These are phyloP conservation scores for Cancer borealis DNA, from an alignment of 2,888 invertebrate genomes.

Conservation along the genomic window DNA sequence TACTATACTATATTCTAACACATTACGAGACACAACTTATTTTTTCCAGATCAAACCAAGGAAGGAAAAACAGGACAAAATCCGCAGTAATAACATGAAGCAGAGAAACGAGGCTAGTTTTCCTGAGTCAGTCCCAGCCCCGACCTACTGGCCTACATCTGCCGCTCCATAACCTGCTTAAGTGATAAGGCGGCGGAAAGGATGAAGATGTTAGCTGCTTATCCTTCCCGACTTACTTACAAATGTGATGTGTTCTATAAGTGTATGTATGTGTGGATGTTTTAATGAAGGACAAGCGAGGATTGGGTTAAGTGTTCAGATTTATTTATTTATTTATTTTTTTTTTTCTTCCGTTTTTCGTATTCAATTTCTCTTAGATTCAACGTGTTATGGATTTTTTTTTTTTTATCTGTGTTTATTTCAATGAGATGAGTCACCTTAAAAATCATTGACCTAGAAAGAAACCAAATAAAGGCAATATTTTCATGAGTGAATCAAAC, in stretches of 20 bases:
- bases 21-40: not conserved
- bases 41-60: not conserved
- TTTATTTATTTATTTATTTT: too few relatives aligned
- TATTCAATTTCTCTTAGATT: too few relatives aligned
- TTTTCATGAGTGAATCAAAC: too few relatives aligned
- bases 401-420: too few relatives aligned
- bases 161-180: not conserved
- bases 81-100: not conserved
- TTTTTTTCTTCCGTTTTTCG: too few relatives aligned
- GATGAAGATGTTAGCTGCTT: not conserved
- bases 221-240: not conserved
- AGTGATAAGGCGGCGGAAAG: conserved; percentile 18
- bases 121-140: not conserved
- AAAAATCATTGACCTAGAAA: too few relatives aligned
- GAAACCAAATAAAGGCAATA: too few relatives aligned
- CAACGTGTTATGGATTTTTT: too few relatives aligned
- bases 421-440: too few relatives aligned
- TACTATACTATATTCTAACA: not conserved
- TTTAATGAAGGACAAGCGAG: too few relatives aligned
- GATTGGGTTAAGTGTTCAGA: too few relatives aligned
- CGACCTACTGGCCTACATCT: conserved; percentile 33
- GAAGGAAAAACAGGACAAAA: not conserved
- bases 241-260: not conserved
- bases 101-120: not conserved
- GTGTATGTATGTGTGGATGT: too few relatives aligned